phyloP scores from a whole-genome alignment of 1,140 invertebrate species.

The Drosophila chauvacae region DNA sequence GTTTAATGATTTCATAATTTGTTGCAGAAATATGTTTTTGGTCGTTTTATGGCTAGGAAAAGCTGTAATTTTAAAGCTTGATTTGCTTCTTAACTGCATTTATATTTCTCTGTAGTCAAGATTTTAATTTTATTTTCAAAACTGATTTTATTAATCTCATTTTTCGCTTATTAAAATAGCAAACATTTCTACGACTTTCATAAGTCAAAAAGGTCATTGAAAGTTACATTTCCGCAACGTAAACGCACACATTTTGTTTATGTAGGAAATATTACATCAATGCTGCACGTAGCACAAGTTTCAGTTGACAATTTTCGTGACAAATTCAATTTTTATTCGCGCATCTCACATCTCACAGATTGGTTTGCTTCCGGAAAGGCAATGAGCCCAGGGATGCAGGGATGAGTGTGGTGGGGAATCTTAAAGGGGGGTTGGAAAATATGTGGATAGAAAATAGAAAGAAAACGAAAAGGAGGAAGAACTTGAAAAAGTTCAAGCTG shows the following conservation, averaged over 20 bases:
- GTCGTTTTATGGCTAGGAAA: neutral
- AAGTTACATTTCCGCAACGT: conserved; percentile 13
- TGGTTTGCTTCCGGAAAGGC: conserved; percentile 38
- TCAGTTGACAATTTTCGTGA: conserved; percentile 50
- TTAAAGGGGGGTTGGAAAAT: neutral
- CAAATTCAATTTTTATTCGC: conserved; percentile 56
- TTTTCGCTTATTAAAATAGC: neutral
- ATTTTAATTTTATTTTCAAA: neutral
- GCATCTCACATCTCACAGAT: conserved; percentile 25
- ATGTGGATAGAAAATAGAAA: neutral
- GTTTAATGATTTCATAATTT: conserved; percentile 31
- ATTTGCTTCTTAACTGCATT: neutral
- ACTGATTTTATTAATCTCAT: neutral
- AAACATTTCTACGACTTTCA: neutral
- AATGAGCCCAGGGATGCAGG: neutral
- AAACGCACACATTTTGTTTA: conserved; percentile 27
- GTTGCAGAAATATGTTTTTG: conserved; percentile 12
- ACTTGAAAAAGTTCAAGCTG: conserved; percentile 52
- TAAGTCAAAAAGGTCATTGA: conserved; percentile 6
- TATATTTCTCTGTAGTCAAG: neutral
- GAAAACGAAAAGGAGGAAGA: neutral
- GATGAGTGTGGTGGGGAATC: neutral
- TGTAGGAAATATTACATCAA: conserved; percentile 36
- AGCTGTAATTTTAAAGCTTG: neutral
- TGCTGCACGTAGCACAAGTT: conserved; percentile 49